phyloP scores from a whole-genome alignment of 2,113 vertebrate species.

The Gopherus evgoodei region DNA sequence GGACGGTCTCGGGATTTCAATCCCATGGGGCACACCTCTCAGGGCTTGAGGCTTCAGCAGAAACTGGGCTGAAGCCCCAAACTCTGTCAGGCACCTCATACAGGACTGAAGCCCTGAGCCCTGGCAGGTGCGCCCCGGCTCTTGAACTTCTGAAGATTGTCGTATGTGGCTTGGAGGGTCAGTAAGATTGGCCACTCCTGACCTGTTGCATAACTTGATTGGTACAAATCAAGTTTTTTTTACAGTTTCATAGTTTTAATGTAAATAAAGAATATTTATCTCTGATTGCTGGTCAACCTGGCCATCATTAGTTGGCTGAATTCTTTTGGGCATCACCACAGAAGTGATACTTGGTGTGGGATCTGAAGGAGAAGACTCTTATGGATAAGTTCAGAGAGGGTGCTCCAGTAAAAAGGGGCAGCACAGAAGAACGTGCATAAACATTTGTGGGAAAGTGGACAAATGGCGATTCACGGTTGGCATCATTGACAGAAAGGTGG shows the following conservation, averaged over 20 bases:
- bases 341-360: not conserved
- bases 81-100: too few relatives aligned
- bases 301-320: not conserved
- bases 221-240: not conserved
- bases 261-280: not conserved
- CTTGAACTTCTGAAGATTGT: too few relatives aligned
- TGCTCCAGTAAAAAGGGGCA: not conserved
- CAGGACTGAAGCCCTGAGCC: too few relatives aligned
- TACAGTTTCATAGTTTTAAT: not conserved
- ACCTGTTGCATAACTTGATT: too few relatives aligned
- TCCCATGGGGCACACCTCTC: too few relatives aligned
- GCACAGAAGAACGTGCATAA: not conserved
- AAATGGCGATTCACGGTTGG: not conserved
- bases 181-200: too few relatives aligned
- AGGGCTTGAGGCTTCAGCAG: too few relatives aligned
- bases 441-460: not conserved
- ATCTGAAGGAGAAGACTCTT: not conserved
- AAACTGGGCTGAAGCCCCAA: too few relatives aligned
- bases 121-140: too few relatives aligned
- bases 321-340: not conserved
- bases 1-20: too few relatives aligned
- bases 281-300: not conserved
- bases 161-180: too few relatives aligned
- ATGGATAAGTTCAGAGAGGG: accelerated
- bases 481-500: not conserved